Conservation (phyloP, 2,888 invertebrate genomes). For the Apotomis betuletana region DNA sequence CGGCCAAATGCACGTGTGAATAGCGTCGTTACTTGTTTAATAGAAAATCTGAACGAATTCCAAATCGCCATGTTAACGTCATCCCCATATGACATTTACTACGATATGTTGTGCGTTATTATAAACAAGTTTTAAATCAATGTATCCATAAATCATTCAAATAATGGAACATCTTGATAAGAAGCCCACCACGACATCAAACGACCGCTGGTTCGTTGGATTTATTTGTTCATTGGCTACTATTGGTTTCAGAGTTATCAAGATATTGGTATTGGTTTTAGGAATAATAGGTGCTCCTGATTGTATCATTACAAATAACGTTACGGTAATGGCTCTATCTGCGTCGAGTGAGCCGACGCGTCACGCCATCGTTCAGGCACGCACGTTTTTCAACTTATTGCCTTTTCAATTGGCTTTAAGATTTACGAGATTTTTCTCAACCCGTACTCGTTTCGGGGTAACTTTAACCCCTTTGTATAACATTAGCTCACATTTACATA, state of each 20-base stretch:
- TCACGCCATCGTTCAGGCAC: constrained; percentile 31
- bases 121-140: too few species aligned
- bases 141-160: not conserved
- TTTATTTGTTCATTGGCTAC: not conserved
- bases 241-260: not conserved
- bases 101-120: not conserved
- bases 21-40: too few species aligned
- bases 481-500: too few species aligned
- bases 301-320: constrained; percentile 28
- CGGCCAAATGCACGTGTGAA: not conserved
- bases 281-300: constrained; percentile 20
- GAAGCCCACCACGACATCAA: not conserved
- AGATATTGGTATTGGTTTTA: constrained; percentile 14
- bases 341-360: constrained; percentile 11
- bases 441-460: too few species aligned
- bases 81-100: not conserved
- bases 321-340: constrained; percentile 32
- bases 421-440: not conserved
- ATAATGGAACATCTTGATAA: not conserved
- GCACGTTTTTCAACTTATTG: constrained; percentile 17
- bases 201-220: too few species aligned
- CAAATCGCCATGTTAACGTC: not conserved
- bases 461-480: too few species aligned
- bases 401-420: constrained; percentile 5
- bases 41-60: too few species aligned